These are phyloP conservation scores for Limenitis camilla DNA, from an alignment of 2,888 invertebrate genomes.

Conservation along the genomic window DNA sequence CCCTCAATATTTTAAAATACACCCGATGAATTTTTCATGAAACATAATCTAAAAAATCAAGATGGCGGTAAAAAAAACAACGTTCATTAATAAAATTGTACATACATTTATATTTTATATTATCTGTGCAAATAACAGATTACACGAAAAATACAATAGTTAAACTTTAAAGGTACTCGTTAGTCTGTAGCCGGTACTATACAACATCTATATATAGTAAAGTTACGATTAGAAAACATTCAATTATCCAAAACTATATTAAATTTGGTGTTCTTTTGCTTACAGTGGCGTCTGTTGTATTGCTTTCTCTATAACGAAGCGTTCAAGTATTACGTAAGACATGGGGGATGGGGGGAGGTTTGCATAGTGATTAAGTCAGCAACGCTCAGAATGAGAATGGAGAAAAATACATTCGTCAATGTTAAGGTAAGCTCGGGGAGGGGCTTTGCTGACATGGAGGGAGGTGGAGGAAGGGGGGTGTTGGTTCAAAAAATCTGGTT, in stretches of 20 bases:
- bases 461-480: neutral
- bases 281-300: conserved; percentile 14
- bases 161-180: conserved; percentile 1
- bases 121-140: conserved; percentile 11
- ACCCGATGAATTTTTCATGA: no score
- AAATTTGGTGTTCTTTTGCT: conserved; percentile 41
- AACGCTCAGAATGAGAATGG: no score
- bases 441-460: no score
- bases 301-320: conserved; percentile 5
- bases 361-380: no score
- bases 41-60: no score
- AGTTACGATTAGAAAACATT: conserved; percentile 12
- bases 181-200: no score
- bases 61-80: neutral
- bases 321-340: no score
- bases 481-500: neutral
- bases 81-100: conserved; percentile 1
- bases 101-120: neutral
- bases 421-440: no score
- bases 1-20: no score
- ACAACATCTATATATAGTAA: conserved; percentile 16
- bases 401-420: neutral
- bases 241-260: conserved; percentile 23
- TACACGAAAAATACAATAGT: conserved; percentile 6
- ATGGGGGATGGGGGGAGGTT: no score